Conservation (phyloP, 1,140 invertebrate genomes). For the Apis laboriosa region DNA sequence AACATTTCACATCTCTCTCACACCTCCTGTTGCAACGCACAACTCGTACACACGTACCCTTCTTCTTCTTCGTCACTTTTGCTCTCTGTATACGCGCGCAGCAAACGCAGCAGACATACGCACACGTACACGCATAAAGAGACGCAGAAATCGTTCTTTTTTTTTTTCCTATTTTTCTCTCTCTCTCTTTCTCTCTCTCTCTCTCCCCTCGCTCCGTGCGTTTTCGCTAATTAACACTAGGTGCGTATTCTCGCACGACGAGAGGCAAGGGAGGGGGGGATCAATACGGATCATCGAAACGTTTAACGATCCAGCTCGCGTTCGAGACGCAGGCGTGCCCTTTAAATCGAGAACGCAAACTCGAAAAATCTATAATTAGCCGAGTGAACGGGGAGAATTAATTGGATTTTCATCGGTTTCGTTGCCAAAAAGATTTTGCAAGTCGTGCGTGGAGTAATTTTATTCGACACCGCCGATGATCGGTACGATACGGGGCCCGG, state of each 20-base stretch:
- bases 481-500: neutral
- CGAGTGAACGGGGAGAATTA: neutral
- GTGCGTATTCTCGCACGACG: constrained; percentile 31
- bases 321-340: too few relatives aligned
- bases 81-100: constrained; percentile 27
- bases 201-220: constrained; percentile 39
- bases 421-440: neutral
- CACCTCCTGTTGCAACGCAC: constrained; percentile 55
- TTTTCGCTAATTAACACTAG: constrained; percentile 56
- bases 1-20: constrained; percentile 55
- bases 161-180: constrained; percentile 22
- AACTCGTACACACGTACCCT: constrained; percentile 13
- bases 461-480: constrained; percentile 3
- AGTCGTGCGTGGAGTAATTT: neutral
- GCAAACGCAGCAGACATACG: neutral
- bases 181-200: constrained; percentile 3
- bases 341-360: neutral
- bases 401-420: neutral
- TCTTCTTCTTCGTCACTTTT: constrained; percentile 36
- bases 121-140: neutral
- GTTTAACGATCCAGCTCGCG: constrained; percentile 23
- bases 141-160: neutral
- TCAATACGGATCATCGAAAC: constrained; percentile 35
- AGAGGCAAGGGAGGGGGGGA: constrained; percentile 25
- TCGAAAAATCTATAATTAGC: constrained; percentile 7